Evolutionary conservation across 2,797 vertebrate genomes (phyloP), one percentile per base, ranked within the genome.

Genomic region (Sebastes kiyomatsui): DNA sequence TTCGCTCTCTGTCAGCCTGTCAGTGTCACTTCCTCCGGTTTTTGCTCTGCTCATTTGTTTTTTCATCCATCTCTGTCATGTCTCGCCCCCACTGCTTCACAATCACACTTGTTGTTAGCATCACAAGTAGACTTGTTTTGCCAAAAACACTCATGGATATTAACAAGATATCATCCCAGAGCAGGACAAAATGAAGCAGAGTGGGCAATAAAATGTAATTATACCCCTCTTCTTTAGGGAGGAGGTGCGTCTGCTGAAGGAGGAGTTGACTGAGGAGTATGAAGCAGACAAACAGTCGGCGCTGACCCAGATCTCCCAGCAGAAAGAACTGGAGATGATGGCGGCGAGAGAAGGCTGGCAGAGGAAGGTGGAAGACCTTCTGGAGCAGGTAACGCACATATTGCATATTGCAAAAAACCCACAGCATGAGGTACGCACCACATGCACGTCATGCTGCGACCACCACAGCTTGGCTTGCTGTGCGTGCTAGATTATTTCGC

Each of bases 301-400:
- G 4, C 92, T 98, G 94, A 96, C 94, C 83, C 98, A 99, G 83
- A 90, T 99, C 67, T 91, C 97, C 32, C 98, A 99, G 85, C 95
- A 98, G 88, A 99, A 98, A 76, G 98, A 99, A 10, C 94, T 97
- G 82, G 98, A 99, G 90, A 96, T 98, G 94, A 97, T 97, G 91
- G 97, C 97, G 1, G 96, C 97, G 4, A 96, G 97, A 58, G 98
- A 99, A 84, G 95, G 96, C 54, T 99, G 99, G 98, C 98, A 99
- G 93, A 98, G 97, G 92, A 99, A 98, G 92, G 97, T 99, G 12
- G 98, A 99, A 89, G 99, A 99, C 94, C 97, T 95, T 35, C 90
- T 95, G 76, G 93, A 95, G 38, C 94, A 95, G 94, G 94, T 95
- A 25, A 27, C 0, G 13, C 30, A 30, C 30, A 8, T n/a, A 27